Evolutionary conservation across 2,113 vertebrate genomes (phyloP).

Genomic region (Orthochromis malagaraziensis): DNA sequence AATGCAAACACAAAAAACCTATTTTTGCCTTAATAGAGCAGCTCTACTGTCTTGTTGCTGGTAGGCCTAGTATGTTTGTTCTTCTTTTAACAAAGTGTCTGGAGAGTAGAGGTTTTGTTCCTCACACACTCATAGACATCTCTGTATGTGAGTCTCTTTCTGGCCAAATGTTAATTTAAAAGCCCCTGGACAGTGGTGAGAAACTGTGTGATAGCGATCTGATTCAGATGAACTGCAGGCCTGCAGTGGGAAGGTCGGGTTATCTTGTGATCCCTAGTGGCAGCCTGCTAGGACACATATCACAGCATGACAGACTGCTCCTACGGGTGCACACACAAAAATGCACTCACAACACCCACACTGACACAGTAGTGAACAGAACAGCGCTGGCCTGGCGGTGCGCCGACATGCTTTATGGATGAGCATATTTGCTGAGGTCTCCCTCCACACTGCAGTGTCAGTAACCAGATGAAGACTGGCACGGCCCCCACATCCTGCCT

Average conservation of each 20-base stretch:
- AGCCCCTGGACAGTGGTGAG: conserved; percentile 15
- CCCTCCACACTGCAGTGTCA: conserved; percentile 41
- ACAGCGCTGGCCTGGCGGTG: conserved; percentile 1
- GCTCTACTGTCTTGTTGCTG: background rate
- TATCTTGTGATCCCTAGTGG: conserved; percentile 51
- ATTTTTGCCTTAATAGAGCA: background rate
- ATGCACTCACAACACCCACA: background rate
- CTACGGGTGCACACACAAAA: background rate
- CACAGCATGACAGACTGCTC: conserved; percentile 35
- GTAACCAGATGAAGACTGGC: conserved; percentile 51
- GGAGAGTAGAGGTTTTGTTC: background rate
- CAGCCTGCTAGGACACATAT: conserved; percentile 40
- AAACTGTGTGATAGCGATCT: conserved; percentile 44
- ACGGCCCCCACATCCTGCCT: conserved; percentile 37
- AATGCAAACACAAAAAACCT: background rate
- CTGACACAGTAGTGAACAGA: conserved; percentile 12
- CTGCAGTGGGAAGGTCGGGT: conserved; percentile 22
- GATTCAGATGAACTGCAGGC: conserved; percentile 52
- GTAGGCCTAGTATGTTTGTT: background rate
- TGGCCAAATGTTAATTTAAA: conserved; percentile 8
- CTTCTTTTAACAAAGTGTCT: background rate
- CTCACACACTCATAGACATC: background rate
- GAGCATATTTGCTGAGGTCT: conserved; percentile 47
- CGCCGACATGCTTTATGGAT: conserved; percentile 58
- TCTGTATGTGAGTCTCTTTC: background rate